These are phyloP conservation scores for Poeciliopsis retropinna DNA, from an alignment of 2,113 vertebrate species.

Conservation along the genomic window DNA sequence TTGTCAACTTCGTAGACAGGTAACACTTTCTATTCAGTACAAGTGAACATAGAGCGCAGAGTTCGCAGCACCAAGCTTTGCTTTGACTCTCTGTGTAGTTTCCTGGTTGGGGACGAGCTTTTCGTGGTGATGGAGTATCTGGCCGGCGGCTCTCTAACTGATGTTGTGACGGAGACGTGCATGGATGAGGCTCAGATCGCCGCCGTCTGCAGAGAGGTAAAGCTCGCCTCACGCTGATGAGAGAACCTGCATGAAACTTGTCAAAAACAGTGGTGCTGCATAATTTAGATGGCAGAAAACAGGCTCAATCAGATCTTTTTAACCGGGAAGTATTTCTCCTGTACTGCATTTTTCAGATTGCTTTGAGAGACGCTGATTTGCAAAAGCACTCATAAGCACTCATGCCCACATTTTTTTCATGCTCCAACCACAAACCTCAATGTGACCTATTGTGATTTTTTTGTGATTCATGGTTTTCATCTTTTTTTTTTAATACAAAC, in stretches of 20 bases:
- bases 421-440: neutral
- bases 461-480: neutral
- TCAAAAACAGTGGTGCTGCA: neutral
- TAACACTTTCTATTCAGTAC: slow-evolving; percentile 64
- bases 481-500: neutral
- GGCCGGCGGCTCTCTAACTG: slow-evolving; percentile 95
- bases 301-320: neutral
- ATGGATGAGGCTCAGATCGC: slow-evolving; percentile 99
- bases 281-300: neutral
- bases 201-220: slow-evolving; percentile 95
- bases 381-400: too few species aligned
- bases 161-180: slow-evolving; percentile 97
- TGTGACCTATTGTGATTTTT: neutral
- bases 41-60: neutral
- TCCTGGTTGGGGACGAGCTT: slow-evolving; percentile 95
- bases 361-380: neutral
- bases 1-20: slow-evolving; percentile 98
- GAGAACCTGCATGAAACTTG: neutral
- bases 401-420: neutral
- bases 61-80: neutral
- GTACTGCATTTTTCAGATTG: too few species aligned
- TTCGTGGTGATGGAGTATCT: slow-evolving; percentile 99
- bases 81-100: slow-evolving; percentile 74
- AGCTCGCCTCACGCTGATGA: neutral
- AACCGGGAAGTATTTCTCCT: neutral